Conservation (phyloP, 1,140 invertebrate genomes). For the Eueides isabella region DNA sequence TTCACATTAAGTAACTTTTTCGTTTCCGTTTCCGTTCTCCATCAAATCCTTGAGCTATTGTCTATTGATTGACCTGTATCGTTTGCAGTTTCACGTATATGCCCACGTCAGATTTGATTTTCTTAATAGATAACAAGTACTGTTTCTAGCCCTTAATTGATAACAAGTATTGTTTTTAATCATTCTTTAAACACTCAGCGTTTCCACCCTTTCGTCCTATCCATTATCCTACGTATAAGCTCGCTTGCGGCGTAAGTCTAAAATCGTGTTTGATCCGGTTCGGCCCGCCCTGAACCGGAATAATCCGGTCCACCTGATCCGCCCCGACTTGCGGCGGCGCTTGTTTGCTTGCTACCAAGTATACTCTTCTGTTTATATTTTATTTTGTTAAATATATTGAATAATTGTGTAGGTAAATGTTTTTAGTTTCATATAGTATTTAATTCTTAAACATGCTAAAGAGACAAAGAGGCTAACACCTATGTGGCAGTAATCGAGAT, state of each 20-base stretch:
- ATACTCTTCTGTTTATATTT: conserved; percentile 35
- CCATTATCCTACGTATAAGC: conserved; percentile 65
- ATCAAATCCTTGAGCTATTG: no score
- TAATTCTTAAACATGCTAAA: no score
- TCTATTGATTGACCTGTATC: no score
- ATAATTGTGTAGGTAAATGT: not conserved
- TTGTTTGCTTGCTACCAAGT: conserved; percentile 39
- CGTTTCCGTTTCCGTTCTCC: no score
- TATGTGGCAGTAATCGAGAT: no score
- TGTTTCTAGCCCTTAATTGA: not conserved
- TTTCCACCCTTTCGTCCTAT: conserved; percentile 40
- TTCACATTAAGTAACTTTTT: no score
- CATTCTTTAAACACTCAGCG: conserved; percentile 23
- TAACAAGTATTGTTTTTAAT: conserved; percentile 22
- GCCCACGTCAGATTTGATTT: no score
- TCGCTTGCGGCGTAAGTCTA: conserved; percentile 70
- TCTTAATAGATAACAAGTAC: no score
- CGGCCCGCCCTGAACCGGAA: conserved; percentile 70
- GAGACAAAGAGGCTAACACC: no score
- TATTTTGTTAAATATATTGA: not conserved
- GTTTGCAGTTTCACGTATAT: no score
- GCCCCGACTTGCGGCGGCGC: conserved; percentile 57
- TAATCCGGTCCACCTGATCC: conserved; percentile 79
- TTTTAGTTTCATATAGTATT: no score
- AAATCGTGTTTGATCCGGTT: conserved; percentile 79